Percentiles rank a stretch among this genome's conserved stretches.
These are phyloP conservation scores for Nibea coibor DNA, from an alignment of 2,113 vertebrate species.

Conservation along the genomic window DNA sequence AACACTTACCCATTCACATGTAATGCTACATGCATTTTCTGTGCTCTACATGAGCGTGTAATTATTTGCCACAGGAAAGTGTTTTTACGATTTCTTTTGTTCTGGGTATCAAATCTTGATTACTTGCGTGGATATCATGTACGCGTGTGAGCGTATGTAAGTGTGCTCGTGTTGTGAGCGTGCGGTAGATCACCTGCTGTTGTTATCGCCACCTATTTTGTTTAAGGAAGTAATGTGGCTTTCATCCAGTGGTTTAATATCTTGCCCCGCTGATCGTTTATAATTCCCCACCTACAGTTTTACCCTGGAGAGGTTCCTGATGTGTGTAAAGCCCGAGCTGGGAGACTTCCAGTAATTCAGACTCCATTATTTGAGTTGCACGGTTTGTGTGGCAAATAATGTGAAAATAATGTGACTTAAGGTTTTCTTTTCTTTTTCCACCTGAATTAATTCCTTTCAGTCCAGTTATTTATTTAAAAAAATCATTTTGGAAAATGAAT, in stretches of 20 bases:
- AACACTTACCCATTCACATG: not conserved
- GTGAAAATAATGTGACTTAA: conserved; percentile 21
- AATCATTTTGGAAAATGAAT: conserved; percentile 4
- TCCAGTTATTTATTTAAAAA: conserved; percentile 19
- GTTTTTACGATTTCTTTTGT: conserved; percentile 34
- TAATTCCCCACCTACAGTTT: conserved; percentile 63
- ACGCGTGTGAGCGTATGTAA: conserved; percentile 5
- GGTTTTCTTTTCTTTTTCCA: not conserved
- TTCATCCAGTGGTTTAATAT: conserved; percentile 63
- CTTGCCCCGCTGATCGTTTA: conserved; percentile 63
- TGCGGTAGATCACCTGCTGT: conserved; percentile 48
- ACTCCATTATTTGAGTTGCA: conserved; percentile 29
- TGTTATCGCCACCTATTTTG: conserved; percentile 67
- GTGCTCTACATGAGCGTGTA: conserved; percentile 6
- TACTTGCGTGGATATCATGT: conserved; percentile 26
- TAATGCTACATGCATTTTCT: conserved; percentile 5
- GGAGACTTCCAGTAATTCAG: conserved; percentile 41
- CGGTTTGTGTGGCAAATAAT: conserved; percentile 17
- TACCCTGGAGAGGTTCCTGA: conserved; percentile 29
- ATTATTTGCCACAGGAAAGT: conserved; percentile 27
- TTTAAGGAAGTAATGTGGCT: conserved; percentile 69
- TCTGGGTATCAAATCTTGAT: conserved; percentile 48
- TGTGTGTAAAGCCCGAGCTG: not conserved
- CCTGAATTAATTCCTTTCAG: not conserved
- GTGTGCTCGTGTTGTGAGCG: conserved; percentile 14